Evolutionary conservation across 2,888 invertebrate genomes (phyloP).

Genomic region (Aproaerema taeniolella): DNA sequence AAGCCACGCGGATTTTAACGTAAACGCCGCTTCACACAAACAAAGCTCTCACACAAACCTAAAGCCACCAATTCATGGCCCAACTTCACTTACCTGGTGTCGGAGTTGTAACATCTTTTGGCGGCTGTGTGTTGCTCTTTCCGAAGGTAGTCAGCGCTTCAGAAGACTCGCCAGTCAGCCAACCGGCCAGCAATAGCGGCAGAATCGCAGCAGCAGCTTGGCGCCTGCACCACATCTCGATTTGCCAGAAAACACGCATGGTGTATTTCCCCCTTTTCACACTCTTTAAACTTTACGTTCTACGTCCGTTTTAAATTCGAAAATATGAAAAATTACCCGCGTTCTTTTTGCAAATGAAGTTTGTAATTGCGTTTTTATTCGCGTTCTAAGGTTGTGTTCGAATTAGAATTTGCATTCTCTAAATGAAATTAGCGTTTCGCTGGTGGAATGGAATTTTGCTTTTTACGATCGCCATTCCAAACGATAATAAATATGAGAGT

Average conservation of each 20-base stretch:
- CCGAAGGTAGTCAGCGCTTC: constrained; percentile 84
- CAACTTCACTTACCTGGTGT: constrained; percentile 74
- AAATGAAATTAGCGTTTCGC: background rate
- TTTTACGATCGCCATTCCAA: too few relatives aligned
- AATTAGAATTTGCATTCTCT: background rate
- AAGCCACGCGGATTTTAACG: too few relatives aligned
- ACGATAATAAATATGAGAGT: too few relatives aligned
- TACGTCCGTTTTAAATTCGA: too few relatives aligned
- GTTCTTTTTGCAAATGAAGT: too few relatives aligned
- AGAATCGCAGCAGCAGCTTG: constrained; percentile 56
- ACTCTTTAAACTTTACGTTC: background rate
- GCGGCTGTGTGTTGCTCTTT: constrained; percentile 79
- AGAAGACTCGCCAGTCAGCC: constrained; percentile 67
- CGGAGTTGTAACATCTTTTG: constrained; percentile 72
- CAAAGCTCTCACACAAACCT: too few relatives aligned
- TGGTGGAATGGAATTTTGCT: too few relatives aligned
- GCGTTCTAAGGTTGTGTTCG: background rate
- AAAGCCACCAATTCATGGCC: too few relatives aligned
- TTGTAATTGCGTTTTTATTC: too few relatives aligned
- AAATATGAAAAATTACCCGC: too few relatives aligned
- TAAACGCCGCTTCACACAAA: too few relatives aligned
- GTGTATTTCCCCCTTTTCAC: constrained; percentile 27
- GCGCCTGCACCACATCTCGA: constrained; percentile 66
- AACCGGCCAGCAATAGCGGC: constrained; percentile 52
- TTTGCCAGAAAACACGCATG: constrained; percentile 53